Percentiles rank a stretch among this genome's conserved stretches.
These are phyloP conservation scores for Calephelis virginiensis DNA, from an alignment of 1,140 invertebrate genomes.

Conservation along the genomic window DNA sequence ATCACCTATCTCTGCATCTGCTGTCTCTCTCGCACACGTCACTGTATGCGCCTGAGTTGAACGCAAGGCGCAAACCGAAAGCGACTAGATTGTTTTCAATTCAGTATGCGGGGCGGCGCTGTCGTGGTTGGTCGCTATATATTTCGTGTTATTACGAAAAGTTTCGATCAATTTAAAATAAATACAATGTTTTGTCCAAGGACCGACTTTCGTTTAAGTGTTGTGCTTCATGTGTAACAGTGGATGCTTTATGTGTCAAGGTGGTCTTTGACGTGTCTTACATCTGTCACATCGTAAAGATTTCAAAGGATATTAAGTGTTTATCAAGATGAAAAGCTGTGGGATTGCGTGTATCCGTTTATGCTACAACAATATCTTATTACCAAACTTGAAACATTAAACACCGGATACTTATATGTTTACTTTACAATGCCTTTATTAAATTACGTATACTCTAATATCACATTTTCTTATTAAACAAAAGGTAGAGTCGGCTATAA, in stretches of 20 bases:
- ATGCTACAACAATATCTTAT: slow-evolving; percentile 40
- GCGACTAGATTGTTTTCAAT: slow-evolving; percentile 40
- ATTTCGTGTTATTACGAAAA: slow-evolving; percentile 55
- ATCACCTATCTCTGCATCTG: slow-evolving; percentile 43
- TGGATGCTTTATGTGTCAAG: slow-evolving; percentile 43
- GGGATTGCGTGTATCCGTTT: slow-evolving; percentile 34
- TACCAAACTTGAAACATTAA: slow-evolving; percentile 15
- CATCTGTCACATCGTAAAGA: slow-evolving; percentile 51
- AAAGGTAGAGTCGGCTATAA: too few species aligned
- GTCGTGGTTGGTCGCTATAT: slow-evolving; percentile 57
- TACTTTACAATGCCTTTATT: too few species aligned
- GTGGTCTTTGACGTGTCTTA: slow-evolving; percentile 49
- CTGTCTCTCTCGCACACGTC: slow-evolving; percentile 49
- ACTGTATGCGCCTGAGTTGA: slow-evolving; percentile 62
- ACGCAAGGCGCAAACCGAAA: slow-evolving; percentile 24
- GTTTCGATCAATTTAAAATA: slow-evolving; percentile 37
- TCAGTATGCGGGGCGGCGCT: slow-evolving; percentile 66
- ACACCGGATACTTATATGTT: background rate
- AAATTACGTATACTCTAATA: too few species aligned
- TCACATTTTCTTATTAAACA: too few species aligned
- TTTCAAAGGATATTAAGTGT: slow-evolving; percentile 47
- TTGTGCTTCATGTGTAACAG: slow-evolving; percentile 28
- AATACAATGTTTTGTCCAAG: slow-evolving; percentile 7
- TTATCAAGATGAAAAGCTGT: slow-evolving; percentile 37
- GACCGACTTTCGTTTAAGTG: slow-evolving; percentile 12